Conservation (phyloP, 2,797 vertebrate species). For the Rhyacichthys aspro region DNA sequence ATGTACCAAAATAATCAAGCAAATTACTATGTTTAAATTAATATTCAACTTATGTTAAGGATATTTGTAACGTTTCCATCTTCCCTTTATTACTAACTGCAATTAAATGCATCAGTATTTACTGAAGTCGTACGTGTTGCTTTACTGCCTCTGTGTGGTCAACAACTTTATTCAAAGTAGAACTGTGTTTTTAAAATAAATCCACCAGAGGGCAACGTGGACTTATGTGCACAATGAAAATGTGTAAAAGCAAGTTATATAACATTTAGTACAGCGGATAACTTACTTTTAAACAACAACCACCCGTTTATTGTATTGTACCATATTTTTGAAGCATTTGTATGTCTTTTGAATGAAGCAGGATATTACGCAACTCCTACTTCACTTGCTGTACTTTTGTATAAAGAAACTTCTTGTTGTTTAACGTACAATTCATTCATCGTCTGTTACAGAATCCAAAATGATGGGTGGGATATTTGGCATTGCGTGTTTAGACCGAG, state of each 20-base stretch:
- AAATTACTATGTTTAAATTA: no score
- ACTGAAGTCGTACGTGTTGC: conserved; percentile 11
- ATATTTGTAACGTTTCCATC: no score
- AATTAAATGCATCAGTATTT: conserved; percentile 3
- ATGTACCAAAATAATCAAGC: no score
- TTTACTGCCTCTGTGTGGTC: conserved; percentile 58
- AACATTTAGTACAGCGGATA: conserved; percentile 5
- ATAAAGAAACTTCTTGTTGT: not conserved
- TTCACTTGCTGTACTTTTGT: no score
- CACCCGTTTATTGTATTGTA: not conserved
- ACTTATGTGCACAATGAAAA: no score
- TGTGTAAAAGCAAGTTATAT: conserved; percentile 19
- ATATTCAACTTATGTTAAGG: no score
- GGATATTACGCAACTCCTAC: no score
- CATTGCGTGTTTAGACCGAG: not conserved
- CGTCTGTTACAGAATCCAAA: not conserved
- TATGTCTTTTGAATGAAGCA: no score
- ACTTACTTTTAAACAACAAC: not conserved
- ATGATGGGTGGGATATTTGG: conserved; percentile 12
- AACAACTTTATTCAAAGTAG: conserved; percentile 11
- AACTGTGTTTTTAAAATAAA: not conserved
- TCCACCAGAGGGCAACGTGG: conserved; percentile 54
- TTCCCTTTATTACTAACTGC: not conserved
- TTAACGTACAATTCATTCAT: not conserved
- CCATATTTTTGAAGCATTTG: no score